Evolutionary conservation across 2,888 invertebrate genomes (phyloP), one percentile per base, ranked within the genome.

Genomic region (Onchidella celtica): DNA sequence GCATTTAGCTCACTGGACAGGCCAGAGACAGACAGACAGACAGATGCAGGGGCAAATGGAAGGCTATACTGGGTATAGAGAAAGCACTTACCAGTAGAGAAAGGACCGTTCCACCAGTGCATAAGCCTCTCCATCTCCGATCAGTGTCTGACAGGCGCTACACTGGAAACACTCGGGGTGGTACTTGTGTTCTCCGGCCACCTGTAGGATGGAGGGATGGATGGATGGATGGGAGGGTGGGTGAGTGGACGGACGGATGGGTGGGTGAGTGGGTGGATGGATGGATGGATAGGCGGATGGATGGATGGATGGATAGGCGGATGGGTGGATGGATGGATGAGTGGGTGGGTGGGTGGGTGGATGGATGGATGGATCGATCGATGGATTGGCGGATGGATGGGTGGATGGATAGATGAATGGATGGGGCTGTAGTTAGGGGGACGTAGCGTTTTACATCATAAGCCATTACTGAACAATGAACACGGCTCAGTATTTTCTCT

Each of bases 111-210:
- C 98, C n/a, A 98, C 96, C 74, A 98, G 94, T 1, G 97, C 97
- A 93, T 97, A 98, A 11, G 97, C 96, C 92, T 98, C 97, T 6
- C 97, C 97, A 94, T 98, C 97, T 84, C 97, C 98, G 88, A 98
- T 97, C 92, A 96, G 97, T 3, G 95, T 95, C 47, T 95, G 95
- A 93, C 98, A 98, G 40, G 95, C 95, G 70, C 95, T 95, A 93
- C 98, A 98, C 90, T 96, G 96, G 94, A 98, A 98, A 94, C 98
- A 98, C 95, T 98, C 98, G 66, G 98, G 97, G 94, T 98, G 98
- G 94, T 97, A 98, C 93, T 97, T 97, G 94, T 97, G 97, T 91
- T 97, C 97, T 40, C 98, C 98, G 32, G 98, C 98, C 84, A 97
- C 93, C 93, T 93, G 86, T 4, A 87, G 17, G 4, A 21, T 24